Evolutionary conservation across 2,113 vertebrate species (phyloP).

Genomic region (Phyllostomus hastatus): DNA sequence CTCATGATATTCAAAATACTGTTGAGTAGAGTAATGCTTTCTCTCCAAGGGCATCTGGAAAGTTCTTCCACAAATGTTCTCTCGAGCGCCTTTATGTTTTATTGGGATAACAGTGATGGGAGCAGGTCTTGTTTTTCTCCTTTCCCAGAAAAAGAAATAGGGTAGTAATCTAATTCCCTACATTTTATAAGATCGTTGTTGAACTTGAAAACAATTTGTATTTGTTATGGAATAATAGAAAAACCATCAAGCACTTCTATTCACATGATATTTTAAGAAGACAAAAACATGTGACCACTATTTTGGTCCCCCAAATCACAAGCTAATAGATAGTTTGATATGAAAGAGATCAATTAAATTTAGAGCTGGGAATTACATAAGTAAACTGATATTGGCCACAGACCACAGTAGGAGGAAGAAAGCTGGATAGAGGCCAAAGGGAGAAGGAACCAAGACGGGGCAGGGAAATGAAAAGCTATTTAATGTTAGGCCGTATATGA

Average conservation of each 20-base stretch:
- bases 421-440: neutral
- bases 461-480: neutral
- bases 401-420: neutral
- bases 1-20: neutral
- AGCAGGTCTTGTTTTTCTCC: neutral
- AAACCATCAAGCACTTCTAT: neutral
- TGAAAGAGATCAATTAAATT: neutral
- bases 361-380: neutral
- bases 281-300: neutral
- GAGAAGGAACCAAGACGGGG: neutral
- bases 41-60: slow-evolving; percentile 7
- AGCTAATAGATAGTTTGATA: neutral
- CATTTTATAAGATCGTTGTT: neutral
- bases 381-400: neutral
- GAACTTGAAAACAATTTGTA: neutral
- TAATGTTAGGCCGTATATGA: neutral
- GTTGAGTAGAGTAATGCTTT: neutral
- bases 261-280: neutral
- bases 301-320: neutral
- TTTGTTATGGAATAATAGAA: neutral
- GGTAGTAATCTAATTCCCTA: neutral
- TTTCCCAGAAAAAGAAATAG: neutral
- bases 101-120: neutral
- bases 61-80: neutral
- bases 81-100: neutral